phyloP scores from a whole-genome alignment of 2,888 invertebrate genomes.

The Hesperia comma region DNA sequence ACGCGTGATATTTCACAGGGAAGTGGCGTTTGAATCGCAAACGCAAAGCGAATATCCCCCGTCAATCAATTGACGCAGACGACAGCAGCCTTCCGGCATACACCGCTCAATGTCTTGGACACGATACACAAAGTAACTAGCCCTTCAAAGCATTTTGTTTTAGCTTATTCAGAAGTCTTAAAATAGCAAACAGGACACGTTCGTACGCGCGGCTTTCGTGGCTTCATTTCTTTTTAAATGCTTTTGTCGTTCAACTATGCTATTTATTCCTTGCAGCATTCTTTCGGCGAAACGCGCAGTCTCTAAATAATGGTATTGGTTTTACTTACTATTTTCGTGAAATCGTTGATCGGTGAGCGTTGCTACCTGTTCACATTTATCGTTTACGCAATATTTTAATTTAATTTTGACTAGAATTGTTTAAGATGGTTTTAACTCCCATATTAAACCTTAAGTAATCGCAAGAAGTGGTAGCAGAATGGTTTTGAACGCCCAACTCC shows the following conservation, averaged over 20 bases:
- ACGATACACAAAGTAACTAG: constrained; percentile 24
- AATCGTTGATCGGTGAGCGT: too few relatives aligned
- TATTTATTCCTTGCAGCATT: not conserved
- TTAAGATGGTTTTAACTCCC: too few relatives aligned
- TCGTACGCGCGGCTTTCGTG: not conserved
- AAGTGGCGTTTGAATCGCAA: constrained; percentile 50
- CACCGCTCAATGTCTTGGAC: constrained; percentile 39
- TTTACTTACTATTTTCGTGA: not conserved
- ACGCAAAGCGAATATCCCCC: constrained; percentile 45
- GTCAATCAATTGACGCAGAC: constrained; percentile 56
- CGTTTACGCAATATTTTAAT: too few relatives aligned
- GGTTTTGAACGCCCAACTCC: too few relatives aligned
- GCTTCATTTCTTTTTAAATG: constrained; percentile 4
- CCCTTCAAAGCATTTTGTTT: constrained; percentile 31
- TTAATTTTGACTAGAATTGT: too few relatives aligned
- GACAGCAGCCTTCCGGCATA: constrained; percentile 61
- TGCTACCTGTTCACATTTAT: too few relatives aligned
- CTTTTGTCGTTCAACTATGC: not conserved
- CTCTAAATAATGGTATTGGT: not conserved
- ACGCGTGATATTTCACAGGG: constrained; percentile 57
- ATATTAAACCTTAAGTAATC: too few relatives aligned
- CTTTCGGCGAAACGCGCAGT: constrained; percentile 1
- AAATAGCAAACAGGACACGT: constrained; percentile 16
- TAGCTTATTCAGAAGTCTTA: constrained; percentile 7
- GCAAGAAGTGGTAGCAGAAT: too few relatives aligned